A percentile compares a stretch with the other conserved stretches of the same genome.
Conservation (phyloP, 2,797 vertebrate genomes). For the Dipus sagitta region DNA sequence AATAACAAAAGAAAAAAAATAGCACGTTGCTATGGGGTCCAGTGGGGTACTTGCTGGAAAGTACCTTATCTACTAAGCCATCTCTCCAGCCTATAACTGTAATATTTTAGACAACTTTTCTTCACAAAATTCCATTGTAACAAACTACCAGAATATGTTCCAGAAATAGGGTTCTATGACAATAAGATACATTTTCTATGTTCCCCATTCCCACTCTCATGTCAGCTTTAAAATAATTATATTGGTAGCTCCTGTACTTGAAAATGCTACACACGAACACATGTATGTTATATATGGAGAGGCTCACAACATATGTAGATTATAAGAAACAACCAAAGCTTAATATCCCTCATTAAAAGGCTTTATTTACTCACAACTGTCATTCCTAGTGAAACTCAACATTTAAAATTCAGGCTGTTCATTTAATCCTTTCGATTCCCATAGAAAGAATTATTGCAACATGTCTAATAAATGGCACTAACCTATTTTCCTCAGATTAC, state of each 20-base stretch:
- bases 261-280: not conserved
- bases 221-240: not conserved
- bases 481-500: conserved; percentile 10
- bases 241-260: not conserved
- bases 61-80: too few relatives aligned
- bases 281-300: not conserved
- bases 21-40: too few relatives aligned
- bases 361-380: conserved; percentile 43
- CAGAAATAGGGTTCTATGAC: not conserved
- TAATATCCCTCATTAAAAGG: conserved; percentile 46
- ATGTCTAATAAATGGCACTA: conserved; percentile 42
- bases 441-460: conserved; percentile 30
- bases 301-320: not conserved
- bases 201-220: not conserved
- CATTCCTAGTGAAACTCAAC: conserved; percentile 18
- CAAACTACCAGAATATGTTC: not conserved
- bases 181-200: not conserved
- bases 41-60: too few relatives aligned
- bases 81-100: too few relatives aligned
- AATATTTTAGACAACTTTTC: not conserved
- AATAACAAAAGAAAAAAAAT: not conserved
- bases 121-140: not conserved
- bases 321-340: conserved; percentile 53
- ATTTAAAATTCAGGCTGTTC: conserved; percentile 41
- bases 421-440: conserved; percentile 35